phyloP scores from a whole-genome alignment of 1,140 invertebrate genomes.

The Adoxophyes honmai region DNA sequence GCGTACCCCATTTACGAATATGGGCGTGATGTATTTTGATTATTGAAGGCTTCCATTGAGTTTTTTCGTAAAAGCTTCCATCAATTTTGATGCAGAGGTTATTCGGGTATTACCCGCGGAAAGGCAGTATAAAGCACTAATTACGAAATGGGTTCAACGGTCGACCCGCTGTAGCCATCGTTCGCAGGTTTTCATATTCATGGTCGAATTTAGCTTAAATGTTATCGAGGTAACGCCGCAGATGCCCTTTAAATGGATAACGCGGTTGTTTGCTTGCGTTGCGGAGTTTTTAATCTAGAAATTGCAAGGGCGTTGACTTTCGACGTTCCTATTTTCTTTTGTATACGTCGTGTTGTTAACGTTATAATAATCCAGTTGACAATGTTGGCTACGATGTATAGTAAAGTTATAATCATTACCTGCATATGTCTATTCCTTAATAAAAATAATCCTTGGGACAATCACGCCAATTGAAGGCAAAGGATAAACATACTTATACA shows the following conservation, averaged over 20 bases:
- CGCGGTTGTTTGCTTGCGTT: not conserved
- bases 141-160: constrained; percentile 9
- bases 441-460: too few relatives aligned
- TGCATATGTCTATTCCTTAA: too few relatives aligned
- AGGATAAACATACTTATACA: too few relatives aligned
- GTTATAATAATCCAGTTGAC: too few relatives aligned
- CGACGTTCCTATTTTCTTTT: not conserved
- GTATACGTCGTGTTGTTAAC: too few relatives aligned
- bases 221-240: constrained; percentile 3
- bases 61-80: not conserved
- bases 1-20: too few relatives aligned
- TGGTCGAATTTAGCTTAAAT: not conserved
- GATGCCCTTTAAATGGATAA: constrained; percentile 8
- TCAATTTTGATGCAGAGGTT: not conserved
- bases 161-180: constrained; percentile 2
- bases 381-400: too few relatives aligned
- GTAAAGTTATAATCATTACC: too few relatives aligned
- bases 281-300: not conserved
- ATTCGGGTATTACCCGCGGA: not conserved
- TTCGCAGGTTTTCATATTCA: constrained; percentile 5
- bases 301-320: constrained; percentile 3
- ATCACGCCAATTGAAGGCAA: too few relatives aligned
- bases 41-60: not conserved
- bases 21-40: not conserved
- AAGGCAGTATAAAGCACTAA: not conserved